These are phyloP conservation scores for Pandemis heparana DNA, from an alignment of 2,888 invertebrate species.

Conservation along the genomic window DNA sequence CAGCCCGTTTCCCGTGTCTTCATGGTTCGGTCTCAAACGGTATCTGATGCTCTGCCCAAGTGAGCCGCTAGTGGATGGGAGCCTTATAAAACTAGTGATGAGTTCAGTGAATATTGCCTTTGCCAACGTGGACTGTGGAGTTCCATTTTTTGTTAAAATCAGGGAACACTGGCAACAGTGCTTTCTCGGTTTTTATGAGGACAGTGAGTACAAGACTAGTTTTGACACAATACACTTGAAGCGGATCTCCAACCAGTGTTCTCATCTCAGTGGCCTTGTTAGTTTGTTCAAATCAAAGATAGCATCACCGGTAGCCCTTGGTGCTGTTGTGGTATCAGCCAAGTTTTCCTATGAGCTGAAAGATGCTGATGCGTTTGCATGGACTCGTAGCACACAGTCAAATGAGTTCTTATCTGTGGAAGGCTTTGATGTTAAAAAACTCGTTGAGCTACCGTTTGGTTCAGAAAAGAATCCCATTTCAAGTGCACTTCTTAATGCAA, in stretches of 20 bases:
- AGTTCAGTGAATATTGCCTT: constrained; percentile 94
- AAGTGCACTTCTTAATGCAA: constrained; percentile 91
- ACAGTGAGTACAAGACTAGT: constrained; percentile 91
- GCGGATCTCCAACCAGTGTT: constrained; percentile 91
- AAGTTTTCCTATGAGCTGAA: constrained; percentile 90
- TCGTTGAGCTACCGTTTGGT: constrained; percentile 91
- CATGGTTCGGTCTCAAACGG: constrained; percentile 93
- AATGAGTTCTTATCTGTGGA: constrained; percentile 81
- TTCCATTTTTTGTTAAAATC: constrained; percentile 95
- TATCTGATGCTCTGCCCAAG: constrained; percentile 92
- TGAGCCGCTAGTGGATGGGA: constrained; percentile 87
- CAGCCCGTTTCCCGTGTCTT: constrained; percentile 86
- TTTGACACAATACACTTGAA: constrained; percentile 96
- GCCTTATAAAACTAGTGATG: constrained; percentile 90
- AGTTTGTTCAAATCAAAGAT: constrained; percentile 96
- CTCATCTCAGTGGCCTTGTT: constrained; percentile 93
- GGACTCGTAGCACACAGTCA: constrained; percentile 84
- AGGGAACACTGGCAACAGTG: constrained; percentile 92
- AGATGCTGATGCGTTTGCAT: constrained; percentile 86
- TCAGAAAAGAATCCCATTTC: constrained; percentile 93
- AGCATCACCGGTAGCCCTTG: constrained; percentile 86
- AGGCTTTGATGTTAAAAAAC: constrained; percentile 79
- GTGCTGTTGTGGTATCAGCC: constrained; percentile 89
- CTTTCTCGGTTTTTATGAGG: constrained; percentile 92
- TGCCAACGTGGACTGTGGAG: constrained; percentile 91